A percentile compares a stretch with the other conserved stretches of the same genome.
phyloP scores from a whole-genome alignment of 2,797 vertebrate genomes.

The Dicrostonyx torquatus region DNA sequence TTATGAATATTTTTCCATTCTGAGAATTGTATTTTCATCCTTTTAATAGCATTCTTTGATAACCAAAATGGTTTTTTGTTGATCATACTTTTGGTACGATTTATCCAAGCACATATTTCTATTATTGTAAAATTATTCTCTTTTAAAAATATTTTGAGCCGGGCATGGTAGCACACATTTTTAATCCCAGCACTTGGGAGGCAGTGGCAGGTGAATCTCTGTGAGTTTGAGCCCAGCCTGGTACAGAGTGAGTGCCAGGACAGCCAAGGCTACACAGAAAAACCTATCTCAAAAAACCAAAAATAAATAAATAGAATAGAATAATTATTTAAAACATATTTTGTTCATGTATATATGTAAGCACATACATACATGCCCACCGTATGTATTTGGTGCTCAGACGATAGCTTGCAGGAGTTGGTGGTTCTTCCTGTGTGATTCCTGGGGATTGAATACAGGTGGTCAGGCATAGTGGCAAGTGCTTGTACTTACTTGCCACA shows the following conservation, averaged over 20 bases:
- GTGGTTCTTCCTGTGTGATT: background rate
- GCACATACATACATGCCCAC: background rate
- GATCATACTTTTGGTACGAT: background rate
- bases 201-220: no score
- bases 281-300: no score
- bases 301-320: no score
- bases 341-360: background rate
- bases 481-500: background rate
- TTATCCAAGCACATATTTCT: background rate
- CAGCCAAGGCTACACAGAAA: no score
- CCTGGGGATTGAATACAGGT: background rate
- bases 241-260: no score
- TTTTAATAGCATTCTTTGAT: constrained; percentile 1
- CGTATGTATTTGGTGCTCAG: background rate
- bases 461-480: background rate
- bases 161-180: no score
- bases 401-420: background rate
- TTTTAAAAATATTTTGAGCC: background rate
- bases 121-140: background rate
- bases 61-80: background rate
- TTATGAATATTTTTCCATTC: constrained; percentile 45
- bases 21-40: background rate
- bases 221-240: no score
- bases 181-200: no score
- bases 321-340: background rate